Conservation (phyloP, 1,140 invertebrate genomes). For the Pachyrhynchus sulphureomaculatus region DNA sequence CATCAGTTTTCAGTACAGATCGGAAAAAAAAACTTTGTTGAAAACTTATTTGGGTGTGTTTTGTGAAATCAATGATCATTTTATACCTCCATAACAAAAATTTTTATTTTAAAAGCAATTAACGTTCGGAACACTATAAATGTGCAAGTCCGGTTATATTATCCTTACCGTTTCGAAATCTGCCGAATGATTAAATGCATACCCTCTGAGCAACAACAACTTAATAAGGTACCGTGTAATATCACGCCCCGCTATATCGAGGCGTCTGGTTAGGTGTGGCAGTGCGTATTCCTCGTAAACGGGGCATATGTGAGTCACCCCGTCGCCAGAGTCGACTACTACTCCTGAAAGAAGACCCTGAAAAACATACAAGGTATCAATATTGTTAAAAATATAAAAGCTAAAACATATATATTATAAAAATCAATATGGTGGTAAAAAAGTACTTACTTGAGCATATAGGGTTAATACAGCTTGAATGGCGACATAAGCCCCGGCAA, state of each 20-base stretch:
- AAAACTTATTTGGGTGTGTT: too few relatives aligned
- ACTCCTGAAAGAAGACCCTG: conserved; percentile 93
- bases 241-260: conserved; percentile 97
- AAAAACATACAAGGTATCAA: too few relatives aligned
- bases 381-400: background rate
- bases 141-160: background rate
- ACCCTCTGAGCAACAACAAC: conserved; percentile 89
- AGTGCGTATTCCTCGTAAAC: conserved; percentile 97
- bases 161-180: conserved; percentile 90
- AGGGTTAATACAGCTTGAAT: conserved; percentile 97
- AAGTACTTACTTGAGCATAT: conserved; percentile 80
- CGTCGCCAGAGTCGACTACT: conserved; percentile 97
- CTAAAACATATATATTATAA: background rate
- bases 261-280: conserved; percentile 88
- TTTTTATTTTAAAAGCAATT: too few relatives aligned
- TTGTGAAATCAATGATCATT: too few relatives aligned
- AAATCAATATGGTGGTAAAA: background rate
- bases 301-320: conserved; percentile 99
- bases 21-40: too few relatives aligned
- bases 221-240: conserved; percentile 98
- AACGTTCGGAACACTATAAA: too few relatives aligned
- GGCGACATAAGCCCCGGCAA: conserved; percentile 94
- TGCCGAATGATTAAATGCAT: conserved; percentile 99
- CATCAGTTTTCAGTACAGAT: too few relatives aligned
- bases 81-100: too few relatives aligned